phyloP scores from a whole-genome alignment of 2,888 invertebrate genomes.

The Lissonota sp. region DNA sequence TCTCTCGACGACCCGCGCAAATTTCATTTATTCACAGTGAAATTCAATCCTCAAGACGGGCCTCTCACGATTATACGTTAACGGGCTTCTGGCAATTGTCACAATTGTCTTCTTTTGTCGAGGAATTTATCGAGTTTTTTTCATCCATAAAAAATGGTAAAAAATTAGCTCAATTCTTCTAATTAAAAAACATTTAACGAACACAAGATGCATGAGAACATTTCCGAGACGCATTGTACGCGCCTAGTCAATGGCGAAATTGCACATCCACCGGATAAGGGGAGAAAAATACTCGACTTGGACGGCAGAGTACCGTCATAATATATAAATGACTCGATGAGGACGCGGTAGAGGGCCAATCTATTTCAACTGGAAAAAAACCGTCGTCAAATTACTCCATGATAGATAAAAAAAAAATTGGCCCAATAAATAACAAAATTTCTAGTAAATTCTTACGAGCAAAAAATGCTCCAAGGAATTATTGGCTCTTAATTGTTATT shows the following conservation, averaged over 20 bases:
- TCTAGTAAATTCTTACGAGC: neutral
- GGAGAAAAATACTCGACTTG: slow-evolving; percentile 43
- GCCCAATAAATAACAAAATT: neutral
- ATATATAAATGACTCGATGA: too few relatives aligned
- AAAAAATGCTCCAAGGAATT: slow-evolving; percentile 26
- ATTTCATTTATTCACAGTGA: slow-evolving; percentile 55
- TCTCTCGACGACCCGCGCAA: slow-evolving; percentile 15
- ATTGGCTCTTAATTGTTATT: too few relatives aligned
- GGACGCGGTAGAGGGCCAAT: slow-evolving; percentile 35
- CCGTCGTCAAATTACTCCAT: neutral
- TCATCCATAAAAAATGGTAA: neutral
- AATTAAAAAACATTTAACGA: too few relatives aligned
- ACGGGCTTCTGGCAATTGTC: neutral
- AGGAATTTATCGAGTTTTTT: neutral
- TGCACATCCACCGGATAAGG: slow-evolving; percentile 48
- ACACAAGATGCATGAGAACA: neutral
- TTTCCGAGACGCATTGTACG: too few relatives aligned
- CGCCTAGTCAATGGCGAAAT: slow-evolving; percentile 14
- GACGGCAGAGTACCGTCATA: too few relatives aligned
- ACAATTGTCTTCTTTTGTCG: neutral
- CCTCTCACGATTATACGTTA: slow-evolving; percentile 7
- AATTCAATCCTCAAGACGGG: slow-evolving; percentile 39
- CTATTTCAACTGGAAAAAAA: slow-evolving; percentile 55
- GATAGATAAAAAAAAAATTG: neutral
- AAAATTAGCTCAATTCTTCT: neutral